Base-by-base conservation (phyloP, 2,113 vertebrate species). In the Heterotis niloticus region DNA sequence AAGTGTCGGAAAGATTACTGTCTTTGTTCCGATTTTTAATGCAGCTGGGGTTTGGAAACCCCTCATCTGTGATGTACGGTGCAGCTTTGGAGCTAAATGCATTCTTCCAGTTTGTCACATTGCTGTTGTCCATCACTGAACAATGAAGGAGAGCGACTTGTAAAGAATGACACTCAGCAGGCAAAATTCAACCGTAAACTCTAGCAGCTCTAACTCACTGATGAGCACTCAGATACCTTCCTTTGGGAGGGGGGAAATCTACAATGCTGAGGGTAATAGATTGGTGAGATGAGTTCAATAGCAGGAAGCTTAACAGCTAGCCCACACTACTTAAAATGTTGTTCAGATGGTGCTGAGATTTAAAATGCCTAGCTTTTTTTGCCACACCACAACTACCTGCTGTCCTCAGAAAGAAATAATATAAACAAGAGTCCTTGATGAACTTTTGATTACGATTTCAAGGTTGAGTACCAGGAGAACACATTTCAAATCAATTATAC, bases 71-170 rank as follows among this genome's bases (percentile, higher is more conserved):
- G 88, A 98, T 89, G 90, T 98, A 99, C 0, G 94, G 96, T 51
- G 89, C 93, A 0, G 96, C 93, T 80, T 86, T 94, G 64, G 91
- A 87, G 81, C 93, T 92, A 83, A 95, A 98, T 0, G 94, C 97
- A 76, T 90, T 93, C 82, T 93, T 93, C 97, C 97, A 99, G 86
- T 93, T 96, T 76, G 95, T 97, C 83, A 98, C 82, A 84, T 98
- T 98, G 78, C 87, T 89, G 78, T 91, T 87, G 84, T 96, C 90
- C 83, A 96, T 95, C 87, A 93, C 97, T 99, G 83, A 24, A 44
- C 26, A n/a, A 52, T 18, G 62, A n/a, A 78, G 77, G 56, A 73
- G 52, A 51, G 65, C 52, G 23, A 44, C 65, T 12, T 23, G 28
- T 17, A 24, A 64, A 17, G 14, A 18, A 29, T 18, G 44, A 23